Percentiles rank a stretch among this genome's conserved stretches.
Conservation (phyloP, 2,113 vertebrate genomes). For the Castor canadensis region DNA sequence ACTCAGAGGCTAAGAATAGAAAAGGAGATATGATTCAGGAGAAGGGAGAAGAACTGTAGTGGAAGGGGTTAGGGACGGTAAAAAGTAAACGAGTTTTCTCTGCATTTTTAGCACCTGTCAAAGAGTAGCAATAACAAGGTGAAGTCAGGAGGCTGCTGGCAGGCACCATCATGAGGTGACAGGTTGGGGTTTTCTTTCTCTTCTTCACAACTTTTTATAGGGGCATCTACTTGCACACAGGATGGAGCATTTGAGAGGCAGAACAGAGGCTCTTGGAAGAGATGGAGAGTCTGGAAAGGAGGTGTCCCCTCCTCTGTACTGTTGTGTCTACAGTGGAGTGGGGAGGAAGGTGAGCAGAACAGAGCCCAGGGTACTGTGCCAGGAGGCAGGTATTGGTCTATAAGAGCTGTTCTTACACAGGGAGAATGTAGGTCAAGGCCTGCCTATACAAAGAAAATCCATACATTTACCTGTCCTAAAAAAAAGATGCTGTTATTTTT, state of each 20-base stretch:
- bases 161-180: background rate
- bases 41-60: background rate
- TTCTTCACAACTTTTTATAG: background rate
- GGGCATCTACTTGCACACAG: background rate
- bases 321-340: background rate
- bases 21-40: background rate
- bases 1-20: background rate
- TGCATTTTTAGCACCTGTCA: background rate
- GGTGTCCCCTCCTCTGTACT: background rate
- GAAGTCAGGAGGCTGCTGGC: accelerated
- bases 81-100: background rate
- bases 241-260: background rate
- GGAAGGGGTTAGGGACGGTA: background rate
- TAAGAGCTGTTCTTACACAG: background rate
- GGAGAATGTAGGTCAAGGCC: conserved; percentile 47
- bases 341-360: background rate
- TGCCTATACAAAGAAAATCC: conserved; percentile 20
- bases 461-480: conserved; percentile 40
- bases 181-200: background rate
- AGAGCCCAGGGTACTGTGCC: background rate
- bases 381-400: no score
- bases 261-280: background rate
- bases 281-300: background rate
- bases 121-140: background rate
- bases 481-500: conserved; percentile 47